Percentiles rank a stretch among this genome's conserved stretches.
Evolutionary conservation across 2,888 invertebrate genomes (phyloP).

Genomic region (Drosophila falleni): DNA sequence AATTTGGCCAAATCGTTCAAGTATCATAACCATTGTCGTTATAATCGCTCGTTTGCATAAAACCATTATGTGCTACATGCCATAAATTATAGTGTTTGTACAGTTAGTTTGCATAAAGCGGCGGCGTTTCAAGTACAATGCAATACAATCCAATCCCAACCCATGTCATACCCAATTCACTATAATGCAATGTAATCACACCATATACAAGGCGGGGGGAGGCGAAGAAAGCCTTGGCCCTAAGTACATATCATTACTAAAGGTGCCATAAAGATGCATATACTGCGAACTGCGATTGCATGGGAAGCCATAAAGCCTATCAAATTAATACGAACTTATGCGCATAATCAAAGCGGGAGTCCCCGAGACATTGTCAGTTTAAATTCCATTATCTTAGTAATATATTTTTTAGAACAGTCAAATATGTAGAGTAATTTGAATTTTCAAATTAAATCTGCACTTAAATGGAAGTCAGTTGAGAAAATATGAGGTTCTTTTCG

Average conservation of each 20-base stretch:
- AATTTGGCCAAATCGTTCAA: slow-evolving; percentile 69
- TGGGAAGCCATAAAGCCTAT: slow-evolving; percentile 18
- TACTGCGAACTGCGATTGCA: slow-evolving; percentile 7
- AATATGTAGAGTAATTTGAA: not conserved
- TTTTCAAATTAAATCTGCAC: not conserved
- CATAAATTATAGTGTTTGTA: slow-evolving; percentile 77
- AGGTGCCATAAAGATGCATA: slow-evolving; percentile 22
- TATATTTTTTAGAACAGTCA: not conserved
- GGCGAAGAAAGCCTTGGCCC: slow-evolving; percentile 35
- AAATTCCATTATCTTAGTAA: not conserved
- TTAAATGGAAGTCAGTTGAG: too few species aligned
- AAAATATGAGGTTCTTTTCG: not conserved
- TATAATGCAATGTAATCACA: slow-evolving; percentile 50
- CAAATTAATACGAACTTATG: slow-evolving; percentile 4
- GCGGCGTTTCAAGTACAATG: slow-evolving; percentile 56
- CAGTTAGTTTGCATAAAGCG: slow-evolving; percentile 77
- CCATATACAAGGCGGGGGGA: slow-evolving; percentile 35
- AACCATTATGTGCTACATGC: slow-evolving; percentile 77
- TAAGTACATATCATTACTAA: slow-evolving; percentile 46
- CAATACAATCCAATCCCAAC: slow-evolving; percentile 41
- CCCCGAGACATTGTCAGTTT: not conserved
- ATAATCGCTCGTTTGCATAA: slow-evolving; percentile 76
- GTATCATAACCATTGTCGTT: slow-evolving; percentile 67
- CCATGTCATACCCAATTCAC: slow-evolving; percentile 26
- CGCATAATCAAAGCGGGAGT: not conserved